Percentiles rank a stretch among this genome's conserved stretches.
Evolutionary conservation across 2,113 vertebrate genomes (phyloP).

Genomic region (Gymnorhina tibicen): DNA sequence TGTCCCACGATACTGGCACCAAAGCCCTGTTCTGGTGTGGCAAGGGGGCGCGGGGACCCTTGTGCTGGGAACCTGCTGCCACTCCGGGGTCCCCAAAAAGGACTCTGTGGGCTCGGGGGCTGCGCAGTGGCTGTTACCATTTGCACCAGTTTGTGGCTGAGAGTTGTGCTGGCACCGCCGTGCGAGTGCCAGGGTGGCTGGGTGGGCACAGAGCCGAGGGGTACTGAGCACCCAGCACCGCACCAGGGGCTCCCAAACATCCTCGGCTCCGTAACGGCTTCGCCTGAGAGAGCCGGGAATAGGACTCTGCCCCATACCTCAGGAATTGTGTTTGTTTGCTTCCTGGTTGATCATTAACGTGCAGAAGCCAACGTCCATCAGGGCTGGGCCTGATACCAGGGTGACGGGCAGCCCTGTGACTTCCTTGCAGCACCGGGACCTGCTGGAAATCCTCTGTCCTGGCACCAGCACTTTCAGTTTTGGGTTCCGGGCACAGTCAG

Average conservation of each 20-base stretch:
- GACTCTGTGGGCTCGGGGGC: not conserved
- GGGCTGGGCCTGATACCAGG: not conserved
- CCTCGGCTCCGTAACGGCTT: accelerated
- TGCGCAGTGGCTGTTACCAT: accelerated
- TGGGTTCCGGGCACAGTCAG: accelerated
- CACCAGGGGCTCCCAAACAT: not conserved
- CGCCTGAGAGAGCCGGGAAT: accelerated
- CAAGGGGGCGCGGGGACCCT: too few species aligned
- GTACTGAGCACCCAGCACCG: accelerated
- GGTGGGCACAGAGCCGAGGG: accelerated
- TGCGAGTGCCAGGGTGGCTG: not conserved
- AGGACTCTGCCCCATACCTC: not conserved
- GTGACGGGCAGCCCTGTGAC: not conserved
- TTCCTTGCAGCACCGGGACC: not conserved
- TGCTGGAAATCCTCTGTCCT: not conserved
- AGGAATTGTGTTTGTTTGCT: not conserved
- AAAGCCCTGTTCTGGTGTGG: accelerated
- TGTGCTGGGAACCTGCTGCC: not conserved
- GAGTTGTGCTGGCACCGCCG: accelerated
- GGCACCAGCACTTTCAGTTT: not conserved
- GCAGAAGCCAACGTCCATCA: not conserved
- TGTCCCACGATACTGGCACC: accelerated
- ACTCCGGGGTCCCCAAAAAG: not conserved
- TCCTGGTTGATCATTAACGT: not conserved
- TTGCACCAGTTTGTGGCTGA: not conserved